Percentiles rank a stretch among this genome's conserved stretches.
These are phyloP conservation scores for Sisor rabdophorus DNA, from an alignment of 2,113 vertebrate species.

Conservation along the genomic window DNA sequence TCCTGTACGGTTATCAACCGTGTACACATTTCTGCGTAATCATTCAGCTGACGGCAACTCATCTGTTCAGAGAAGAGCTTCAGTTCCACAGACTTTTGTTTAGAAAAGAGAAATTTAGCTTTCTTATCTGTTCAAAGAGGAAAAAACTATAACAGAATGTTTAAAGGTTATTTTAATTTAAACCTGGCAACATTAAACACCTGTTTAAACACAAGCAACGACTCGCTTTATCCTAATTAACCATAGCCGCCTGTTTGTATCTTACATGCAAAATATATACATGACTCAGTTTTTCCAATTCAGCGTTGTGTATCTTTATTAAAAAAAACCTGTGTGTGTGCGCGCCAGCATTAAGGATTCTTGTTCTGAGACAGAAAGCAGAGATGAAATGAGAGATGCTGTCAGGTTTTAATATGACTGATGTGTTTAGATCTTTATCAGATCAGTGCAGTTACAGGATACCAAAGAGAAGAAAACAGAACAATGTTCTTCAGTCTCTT, in stretches of 20 bases:
- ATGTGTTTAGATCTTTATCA: constrained; percentile 14
- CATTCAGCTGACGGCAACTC: neutral
- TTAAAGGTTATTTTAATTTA: too few species aligned
- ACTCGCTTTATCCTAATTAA: too few species aligned
- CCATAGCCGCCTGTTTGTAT: too few species aligned
- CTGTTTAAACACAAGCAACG: neutral
- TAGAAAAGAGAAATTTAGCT: neutral
- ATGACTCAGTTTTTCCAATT: too few species aligned
- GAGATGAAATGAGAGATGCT: neutral
- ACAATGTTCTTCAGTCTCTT: too few species aligned
- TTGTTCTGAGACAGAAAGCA: neutral
- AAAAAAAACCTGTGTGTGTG: too few species aligned
- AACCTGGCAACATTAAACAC: neutral
- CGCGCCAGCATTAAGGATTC: neutral
- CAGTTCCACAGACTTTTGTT: neutral
- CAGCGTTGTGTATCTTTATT: too few species aligned
- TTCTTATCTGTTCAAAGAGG: neutral
- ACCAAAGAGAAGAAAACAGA: neutral
- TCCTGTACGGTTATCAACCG: neutral
- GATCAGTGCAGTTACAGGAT: neutral
- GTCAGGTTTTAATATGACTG: neutral
- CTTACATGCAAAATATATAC: too few species aligned
- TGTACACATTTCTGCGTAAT: neutral
- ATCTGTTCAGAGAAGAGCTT: neutral
- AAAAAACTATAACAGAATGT: neutral